These are phyloP conservation scores for Cheilosia soror DNA, from an alignment of 2,888 invertebrate species.

Conservation along the genomic window DNA sequence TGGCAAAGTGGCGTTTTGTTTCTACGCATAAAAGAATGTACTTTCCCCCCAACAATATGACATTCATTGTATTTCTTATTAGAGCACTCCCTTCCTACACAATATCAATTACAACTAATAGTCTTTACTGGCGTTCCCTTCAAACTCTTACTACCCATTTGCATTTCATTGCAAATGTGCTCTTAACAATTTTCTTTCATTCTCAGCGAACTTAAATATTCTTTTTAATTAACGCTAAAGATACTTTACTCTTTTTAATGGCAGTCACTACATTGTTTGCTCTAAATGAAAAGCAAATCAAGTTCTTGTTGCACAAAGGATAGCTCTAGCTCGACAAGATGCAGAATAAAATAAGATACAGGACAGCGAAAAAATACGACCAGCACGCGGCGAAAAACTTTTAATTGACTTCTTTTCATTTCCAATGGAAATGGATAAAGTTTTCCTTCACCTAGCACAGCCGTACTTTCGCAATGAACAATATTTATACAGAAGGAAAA, in stretches of 20 bases:
- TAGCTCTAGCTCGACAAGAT: slow-evolving; percentile 24
- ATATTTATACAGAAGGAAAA: slow-evolving; percentile 57
- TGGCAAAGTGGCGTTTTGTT: no score
- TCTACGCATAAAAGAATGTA: no score
- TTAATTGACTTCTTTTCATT: slow-evolving; percentile 73
- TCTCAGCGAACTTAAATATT: slow-evolving; percentile 45
- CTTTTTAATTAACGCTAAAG: slow-evolving; percentile 68
- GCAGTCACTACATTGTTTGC: slow-evolving; percentile 37
- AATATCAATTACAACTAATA: background rate
- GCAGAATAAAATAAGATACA: background rate
- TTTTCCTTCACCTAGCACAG: slow-evolving; percentile 9
- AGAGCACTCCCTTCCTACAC: background rate
- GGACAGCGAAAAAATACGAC: slow-evolving; percentile 14
- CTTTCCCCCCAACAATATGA: background rate
- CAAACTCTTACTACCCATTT: slow-evolving; percentile 6
- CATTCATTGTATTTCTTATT: background rate
- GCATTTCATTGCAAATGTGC: slow-evolving; percentile 16
- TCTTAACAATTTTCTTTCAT: background rate
- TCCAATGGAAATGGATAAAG: slow-evolving; percentile 69
- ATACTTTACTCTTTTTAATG: slow-evolving; percentile 31
- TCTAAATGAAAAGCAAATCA: slow-evolving; percentile 47
- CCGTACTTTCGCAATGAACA: slow-evolving; percentile 36
- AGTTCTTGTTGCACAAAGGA: slow-evolving; percentile 48
- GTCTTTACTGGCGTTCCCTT: slow-evolving; percentile 3
- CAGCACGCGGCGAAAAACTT: slow-evolving; percentile 59